Conservation (phyloP, 1,140 invertebrate genomes). For the Ceratina australensis region DNA sequence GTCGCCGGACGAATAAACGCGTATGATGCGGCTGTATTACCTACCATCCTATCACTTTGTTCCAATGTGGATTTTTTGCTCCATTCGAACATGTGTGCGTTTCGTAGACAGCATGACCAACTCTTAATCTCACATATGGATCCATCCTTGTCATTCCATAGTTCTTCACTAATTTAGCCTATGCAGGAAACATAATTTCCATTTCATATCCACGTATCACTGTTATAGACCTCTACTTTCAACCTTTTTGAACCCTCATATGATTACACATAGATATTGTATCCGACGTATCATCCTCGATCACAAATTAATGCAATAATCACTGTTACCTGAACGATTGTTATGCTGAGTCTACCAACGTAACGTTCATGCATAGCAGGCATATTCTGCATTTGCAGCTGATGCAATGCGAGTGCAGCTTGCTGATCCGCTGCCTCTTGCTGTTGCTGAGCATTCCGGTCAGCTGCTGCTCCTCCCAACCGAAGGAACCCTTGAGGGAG, state of each 20-base stretch:
- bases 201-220: conserved; percentile 18
- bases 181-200: conserved; percentile 37
- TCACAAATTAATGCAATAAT: neutral
- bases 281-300: too few species aligned
- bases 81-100: conserved; percentile 96
- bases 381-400: conserved; percentile 80
- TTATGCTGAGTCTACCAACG: conserved; percentile 89
- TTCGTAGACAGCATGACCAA: conserved; percentile 96
- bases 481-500: conserved; percentile 91
- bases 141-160: conserved; percentile 98
- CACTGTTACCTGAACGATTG: conserved; percentile 85
- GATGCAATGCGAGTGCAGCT: conserved; percentile 89
- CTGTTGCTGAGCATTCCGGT: conserved; percentile 81
- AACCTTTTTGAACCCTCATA: too few species aligned
- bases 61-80: conserved; percentile 97
- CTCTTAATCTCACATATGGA: conserved; percentile 94
- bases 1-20: neutral
- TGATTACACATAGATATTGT: too few species aligned
- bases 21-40: conserved; percentile 20
- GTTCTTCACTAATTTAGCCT: conserved; percentile 96
- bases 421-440: conserved; percentile 89
- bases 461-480: conserved; percentile 72
- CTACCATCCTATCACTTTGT: conserved; percentile 95
- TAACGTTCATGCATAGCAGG: conserved; percentile 80
- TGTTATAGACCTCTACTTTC: neutral